A percentile compares a stretch with the other conserved stretches of the same genome.
These are phyloP conservation scores for Callopanchax toddi DNA, from an alignment of 2,113 vertebrate species.

Conservation along the genomic window DNA sequence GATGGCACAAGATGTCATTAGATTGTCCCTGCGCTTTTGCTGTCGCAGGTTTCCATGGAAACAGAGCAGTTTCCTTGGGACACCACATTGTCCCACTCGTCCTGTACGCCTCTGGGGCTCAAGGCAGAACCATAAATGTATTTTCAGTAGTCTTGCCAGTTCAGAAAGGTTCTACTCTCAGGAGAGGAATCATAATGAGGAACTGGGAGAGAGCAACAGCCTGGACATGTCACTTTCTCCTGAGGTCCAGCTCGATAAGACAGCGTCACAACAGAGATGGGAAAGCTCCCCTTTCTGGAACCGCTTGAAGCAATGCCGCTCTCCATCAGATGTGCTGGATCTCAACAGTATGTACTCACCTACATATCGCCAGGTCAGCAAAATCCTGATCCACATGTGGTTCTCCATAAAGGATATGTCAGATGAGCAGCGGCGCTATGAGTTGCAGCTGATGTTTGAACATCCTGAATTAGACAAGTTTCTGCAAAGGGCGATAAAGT, in stretches of 20 bases:
- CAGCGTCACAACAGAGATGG: background rate
- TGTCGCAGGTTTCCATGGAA: constrained; percentile 37
- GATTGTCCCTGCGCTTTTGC: constrained; percentile 27
- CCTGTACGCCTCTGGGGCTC: background rate
- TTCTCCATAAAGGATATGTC: constrained; percentile 77
- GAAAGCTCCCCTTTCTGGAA: constrained; percentile 1
- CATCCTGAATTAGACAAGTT: constrained; percentile 81
- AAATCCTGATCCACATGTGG: constrained; percentile 81
- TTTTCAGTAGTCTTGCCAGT: background rate
- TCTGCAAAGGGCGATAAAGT: constrained; percentile 75
- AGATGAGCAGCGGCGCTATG: constrained; percentile 77
- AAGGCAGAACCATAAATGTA: background rate
- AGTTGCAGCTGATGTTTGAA: constrained; percentile 84
- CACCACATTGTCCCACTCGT: background rate
- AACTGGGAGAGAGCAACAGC: background rate
- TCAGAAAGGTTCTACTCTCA: constrained; percentile 53
- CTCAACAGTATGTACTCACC: constrained; percentile 40
- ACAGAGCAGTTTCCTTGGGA: background rate
- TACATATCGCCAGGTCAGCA: constrained; percentile 68
- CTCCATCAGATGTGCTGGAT: constrained; percentile 86
- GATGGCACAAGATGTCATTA: constrained; percentile 50
- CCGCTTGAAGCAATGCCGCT: constrained; percentile 73
- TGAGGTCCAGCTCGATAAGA: background rate
- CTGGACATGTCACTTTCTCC: no score
- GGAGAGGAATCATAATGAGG: background rate